A percentile compares a stretch with the other conserved stretches of the same genome.
Evolutionary conservation across 92 coral and sea anemone genomes (phyloP).

Genomic region (Desmophyllum pertusum): DNA sequence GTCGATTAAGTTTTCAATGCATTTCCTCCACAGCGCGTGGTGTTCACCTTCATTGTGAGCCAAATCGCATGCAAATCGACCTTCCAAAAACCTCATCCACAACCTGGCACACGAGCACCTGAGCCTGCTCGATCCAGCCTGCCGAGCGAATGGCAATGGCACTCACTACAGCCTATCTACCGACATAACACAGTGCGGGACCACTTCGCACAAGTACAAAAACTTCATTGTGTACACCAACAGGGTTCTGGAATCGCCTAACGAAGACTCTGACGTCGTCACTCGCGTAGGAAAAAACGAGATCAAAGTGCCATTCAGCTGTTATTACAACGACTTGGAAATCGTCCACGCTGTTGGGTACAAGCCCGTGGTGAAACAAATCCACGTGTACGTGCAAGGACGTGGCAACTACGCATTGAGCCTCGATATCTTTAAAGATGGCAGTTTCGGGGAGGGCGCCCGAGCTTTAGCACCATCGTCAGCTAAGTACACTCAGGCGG

Average conservation of each 20-base stretch:
- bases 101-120: constrained; percentile 83
- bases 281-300: constrained; percentile 78
- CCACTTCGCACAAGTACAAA: constrained; percentile 67
- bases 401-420: constrained; percentile 68
- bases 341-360: constrained; percentile 84
- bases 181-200: constrained; percentile 77
- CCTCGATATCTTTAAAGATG: constrained; percentile 71
- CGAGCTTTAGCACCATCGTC: background rate
- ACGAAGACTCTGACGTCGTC: constrained; percentile 66
- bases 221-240: constrained; percentile 72
- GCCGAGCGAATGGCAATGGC: constrained; percentile 69
- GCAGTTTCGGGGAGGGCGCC: constrained; percentile 21
- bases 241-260: constrained; percentile 76
- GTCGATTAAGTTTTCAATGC: too few species aligned
- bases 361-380: constrained; percentile 66
- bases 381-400: constrained; percentile 79
- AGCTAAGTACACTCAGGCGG: constrained; percentile 65
- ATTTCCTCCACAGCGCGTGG: constrained; percentile 62
- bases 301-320: constrained; percentile 81
- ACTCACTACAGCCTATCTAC: constrained; percentile 76
- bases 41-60: constrained; percentile 61
- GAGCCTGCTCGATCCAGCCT: constrained; percentile 69
- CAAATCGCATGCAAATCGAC: constrained; percentile 76
- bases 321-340: constrained; percentile 78
- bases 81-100: constrained; percentile 80